Percentiles rank a stretch among this genome's conserved stretches.
These are phyloP conservation scores for Brevimyrus niger DNA, from an alignment of 2,113 vertebrate genomes.

Conservation along the genomic window DNA sequence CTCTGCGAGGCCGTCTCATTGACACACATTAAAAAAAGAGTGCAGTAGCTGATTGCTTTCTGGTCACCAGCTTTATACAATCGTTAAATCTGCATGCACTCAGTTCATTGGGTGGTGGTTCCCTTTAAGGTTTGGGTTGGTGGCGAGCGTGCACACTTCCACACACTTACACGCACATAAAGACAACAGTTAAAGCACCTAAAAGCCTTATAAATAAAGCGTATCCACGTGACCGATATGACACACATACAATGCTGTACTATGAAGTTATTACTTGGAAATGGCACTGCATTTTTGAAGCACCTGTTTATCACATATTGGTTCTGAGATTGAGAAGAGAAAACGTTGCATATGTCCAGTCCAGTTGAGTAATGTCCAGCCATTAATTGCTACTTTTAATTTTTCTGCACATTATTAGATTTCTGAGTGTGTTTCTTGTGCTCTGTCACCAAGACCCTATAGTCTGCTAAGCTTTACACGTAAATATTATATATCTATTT, in stretches of 20 bases:
- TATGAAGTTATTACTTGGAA: conserved; percentile 51
- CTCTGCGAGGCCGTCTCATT: neutral
- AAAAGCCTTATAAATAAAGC: conserved; percentile 37
- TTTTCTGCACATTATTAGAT: conserved; percentile 32
- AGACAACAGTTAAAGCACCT: conserved; percentile 36
- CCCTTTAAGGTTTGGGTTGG: neutral
- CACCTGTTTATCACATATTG: conserved; percentile 66
- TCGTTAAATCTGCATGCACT: neutral
- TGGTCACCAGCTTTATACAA: neutral
- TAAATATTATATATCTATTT: conserved; percentile 21
- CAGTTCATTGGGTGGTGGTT: neutral
- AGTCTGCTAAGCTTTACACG: conserved; percentile 17
- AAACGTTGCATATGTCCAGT: conserved; percentile 60
- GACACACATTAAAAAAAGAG: neutral
- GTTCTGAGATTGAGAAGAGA: conserved; percentile 78
- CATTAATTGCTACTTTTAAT: conserved; percentile 35
- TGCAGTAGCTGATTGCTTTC: neutral
- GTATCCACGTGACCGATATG: conserved; percentile 33
- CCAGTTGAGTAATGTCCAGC: conserved; percentile 43
- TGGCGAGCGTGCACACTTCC: neutral
- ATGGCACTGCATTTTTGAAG: conserved; percentile 62
- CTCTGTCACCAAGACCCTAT: conserved; percentile 15
- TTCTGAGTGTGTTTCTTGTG: conserved; percentile 31
- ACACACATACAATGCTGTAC: conserved; percentile 46
- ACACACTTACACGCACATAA: conserved; percentile 40